Evolutionary conservation across 2,113 vertebrate species (phyloP), one percentile per base, ranked within the genome.

Genomic region (Calonectris borealis): DNA sequence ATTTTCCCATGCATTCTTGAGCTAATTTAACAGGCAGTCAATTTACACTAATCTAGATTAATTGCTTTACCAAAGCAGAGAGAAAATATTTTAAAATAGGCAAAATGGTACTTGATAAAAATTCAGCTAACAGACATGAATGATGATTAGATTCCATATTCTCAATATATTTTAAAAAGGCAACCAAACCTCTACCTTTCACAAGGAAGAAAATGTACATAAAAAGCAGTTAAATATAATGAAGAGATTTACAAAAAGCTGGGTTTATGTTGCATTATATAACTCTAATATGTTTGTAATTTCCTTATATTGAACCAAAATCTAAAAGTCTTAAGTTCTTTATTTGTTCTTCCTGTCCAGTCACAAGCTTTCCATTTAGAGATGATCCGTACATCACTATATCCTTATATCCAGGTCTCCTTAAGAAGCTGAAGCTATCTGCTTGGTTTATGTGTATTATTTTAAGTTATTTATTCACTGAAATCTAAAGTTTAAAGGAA

Each of bases 1-100:
- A 64, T 93, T 96, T 97, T 96, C 92, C 88, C 94, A 83, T 89
- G 86, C 86, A 73, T 95, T 94, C 90, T 76, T 93, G n/a, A 86
- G 76, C 21, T 88, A 61, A 93, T 92, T 91, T 81, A 91, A 86
- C 52, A 92, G 68, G 20, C 82, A 95, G 48, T 78, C 85, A 78
- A 16, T 93, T 95, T 93, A 57, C 38, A 61, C 44, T 96, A 64
- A 96, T 88, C 65, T 76, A 84, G 83, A 96, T 78, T 68, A 93
- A 96, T 84, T 92, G n/a, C 76, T 78, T 90, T 71, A 71, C 58
- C 46, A 66, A 70, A 90, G 68, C 42, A 76, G 57, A 29, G 24
- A 90, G n/a, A 64, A 93, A 94, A 83, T 81, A 68, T 81, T 95
- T 89, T 79, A 54, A 94, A 96, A 80, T 31, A 69, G 31, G 32